phyloP scores from a whole-genome alignment of 2,888 invertebrate genomes.

The Chloroclystis v-ata region DNA sequence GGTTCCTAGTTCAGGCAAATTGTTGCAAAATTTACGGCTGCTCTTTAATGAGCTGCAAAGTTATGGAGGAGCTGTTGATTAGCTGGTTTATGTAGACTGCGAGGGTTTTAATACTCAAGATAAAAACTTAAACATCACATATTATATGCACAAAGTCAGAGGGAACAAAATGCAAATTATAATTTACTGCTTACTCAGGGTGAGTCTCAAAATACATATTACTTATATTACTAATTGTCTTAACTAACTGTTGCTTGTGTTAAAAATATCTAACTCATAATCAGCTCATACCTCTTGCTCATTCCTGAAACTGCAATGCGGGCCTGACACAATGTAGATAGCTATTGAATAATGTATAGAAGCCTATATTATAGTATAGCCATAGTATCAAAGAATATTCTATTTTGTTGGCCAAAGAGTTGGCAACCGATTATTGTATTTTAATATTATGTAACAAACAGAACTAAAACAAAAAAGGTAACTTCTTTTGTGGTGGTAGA shows the following conservation, averaged over 20 bases:
- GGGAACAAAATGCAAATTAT: too few relatives aligned
- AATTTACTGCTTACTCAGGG: too few relatives aligned
- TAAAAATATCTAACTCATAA: too few relatives aligned
- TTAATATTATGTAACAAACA: neutral
- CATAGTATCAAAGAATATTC: constrained; percentile 8
- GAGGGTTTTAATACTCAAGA: too few relatives aligned
- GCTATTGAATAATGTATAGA: constrained; percentile 15
- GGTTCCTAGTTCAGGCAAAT: constrained; percentile 20
- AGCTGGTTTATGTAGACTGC: neutral
- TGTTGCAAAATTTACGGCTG: constrained; percentile 20
- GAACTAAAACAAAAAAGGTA: too few relatives aligned
- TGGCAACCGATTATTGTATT: neutral
- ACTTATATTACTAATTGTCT: too few relatives aligned
- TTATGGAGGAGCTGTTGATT: constrained; percentile 18
- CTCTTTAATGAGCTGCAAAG: constrained; percentile 17
- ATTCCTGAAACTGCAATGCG: constrained; percentile 14
- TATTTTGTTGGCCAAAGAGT: neutral
- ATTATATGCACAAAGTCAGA: too few relatives aligned
- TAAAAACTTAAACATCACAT: too few relatives aligned
- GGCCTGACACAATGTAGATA: constrained; percentile 1
- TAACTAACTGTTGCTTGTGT: too few relatives aligned
- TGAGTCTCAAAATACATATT: too few relatives aligned
- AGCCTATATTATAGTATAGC: constrained; percentile 10
- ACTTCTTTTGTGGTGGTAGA: too few relatives aligned
- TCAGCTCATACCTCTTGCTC: too few relatives aligned